Percentiles rank a stretch among this genome's conserved stretches.
Evolutionary conservation across 2,797 vertebrate genomes (phyloP).

Genomic region (Mus caroli): DNA sequence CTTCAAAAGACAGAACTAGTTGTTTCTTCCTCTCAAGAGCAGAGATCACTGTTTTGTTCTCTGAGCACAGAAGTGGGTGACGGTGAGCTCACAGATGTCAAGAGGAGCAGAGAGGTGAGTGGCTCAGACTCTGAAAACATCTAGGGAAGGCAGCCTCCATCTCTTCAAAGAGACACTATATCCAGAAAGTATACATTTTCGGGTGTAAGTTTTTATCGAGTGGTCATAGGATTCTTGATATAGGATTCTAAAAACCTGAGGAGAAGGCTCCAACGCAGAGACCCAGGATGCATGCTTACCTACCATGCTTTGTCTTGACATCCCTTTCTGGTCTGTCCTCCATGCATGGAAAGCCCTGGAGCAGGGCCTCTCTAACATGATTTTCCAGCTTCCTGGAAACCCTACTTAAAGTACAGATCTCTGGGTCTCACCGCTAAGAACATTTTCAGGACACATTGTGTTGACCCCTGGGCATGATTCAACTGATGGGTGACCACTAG

Average conservation of each 20-base stretch:
- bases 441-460: neutral
- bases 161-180: neutral
- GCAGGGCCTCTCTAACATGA: neutral
- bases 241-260: neutral
- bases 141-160: neutral
- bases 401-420: neutral
- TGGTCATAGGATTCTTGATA: too few relatives aligned
- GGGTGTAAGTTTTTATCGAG: neutral
- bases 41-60: fast-evolving
- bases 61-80: neutral
- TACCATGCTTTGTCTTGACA: neutral
- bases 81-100: fast-evolving
- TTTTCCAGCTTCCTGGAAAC: fast-evolving
- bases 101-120: fast-evolving
- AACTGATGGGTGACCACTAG: too few relatives aligned
- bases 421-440: neutral
- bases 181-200: neutral
- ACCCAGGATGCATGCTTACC: too few relatives aligned
- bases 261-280: fast-evolving
- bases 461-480: too few relatives aligned
- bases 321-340: neutral
- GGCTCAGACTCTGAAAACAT: fast-evolving
- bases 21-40: fast-evolving
- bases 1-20: neutral
- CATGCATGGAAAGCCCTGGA: neutral